Percentiles rank a stretch among this genome's conserved stretches.
These are phyloP conservation scores for Drosophila robusta DNA, from an alignment of 2,888 invertebrate genomes.

Conservation along the genomic window DNA sequence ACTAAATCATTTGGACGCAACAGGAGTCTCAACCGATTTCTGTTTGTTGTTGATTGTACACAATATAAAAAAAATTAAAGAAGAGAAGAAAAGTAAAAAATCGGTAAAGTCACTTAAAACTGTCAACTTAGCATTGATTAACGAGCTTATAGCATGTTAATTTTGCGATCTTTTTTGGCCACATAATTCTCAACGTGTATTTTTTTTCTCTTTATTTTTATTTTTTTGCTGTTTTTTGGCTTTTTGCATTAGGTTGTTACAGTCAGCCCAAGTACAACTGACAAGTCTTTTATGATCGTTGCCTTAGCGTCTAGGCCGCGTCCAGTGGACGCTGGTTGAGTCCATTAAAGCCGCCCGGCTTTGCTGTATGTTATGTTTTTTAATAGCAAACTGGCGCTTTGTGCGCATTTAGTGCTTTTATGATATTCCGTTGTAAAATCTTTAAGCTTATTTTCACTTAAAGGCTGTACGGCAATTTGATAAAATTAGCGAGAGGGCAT, in stretches of 20 bases:
- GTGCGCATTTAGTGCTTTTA: constrained; percentile 49
- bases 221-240: constrained; percentile 16
- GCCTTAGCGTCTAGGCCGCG: constrained; percentile 54
- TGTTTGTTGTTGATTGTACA: constrained; percentile 19
- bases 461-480: constrained; percentile 36
- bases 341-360: constrained; percentile 65
- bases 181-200: constrained; percentile 43
- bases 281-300: constrained; percentile 73
- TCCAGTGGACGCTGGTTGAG: constrained; percentile 57
- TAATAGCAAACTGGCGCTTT: constrained; percentile 43
- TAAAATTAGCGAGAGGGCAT: constrained; percentile 37
- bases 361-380: constrained; percentile 41
- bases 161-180: constrained; percentile 63
- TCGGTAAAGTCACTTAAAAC: constrained; percentile 70
- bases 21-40: constrained; percentile 54
- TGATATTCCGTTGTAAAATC: constrained; percentile 48
- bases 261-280: constrained; percentile 44
- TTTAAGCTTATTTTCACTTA: constrained; percentile 37
- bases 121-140: constrained; percentile 81
- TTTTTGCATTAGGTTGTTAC: constrained; percentile 26
- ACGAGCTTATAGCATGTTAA: constrained; percentile 80
- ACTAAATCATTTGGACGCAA: constrained; percentile 69
- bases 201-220: constrained; percentile 27
- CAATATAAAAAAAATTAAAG: constrained; percentile 9
- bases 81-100: constrained; percentile 11